Conservation (phyloP, 2,888 invertebrate genomes). For the Sphecodes monilicornis region DNA sequence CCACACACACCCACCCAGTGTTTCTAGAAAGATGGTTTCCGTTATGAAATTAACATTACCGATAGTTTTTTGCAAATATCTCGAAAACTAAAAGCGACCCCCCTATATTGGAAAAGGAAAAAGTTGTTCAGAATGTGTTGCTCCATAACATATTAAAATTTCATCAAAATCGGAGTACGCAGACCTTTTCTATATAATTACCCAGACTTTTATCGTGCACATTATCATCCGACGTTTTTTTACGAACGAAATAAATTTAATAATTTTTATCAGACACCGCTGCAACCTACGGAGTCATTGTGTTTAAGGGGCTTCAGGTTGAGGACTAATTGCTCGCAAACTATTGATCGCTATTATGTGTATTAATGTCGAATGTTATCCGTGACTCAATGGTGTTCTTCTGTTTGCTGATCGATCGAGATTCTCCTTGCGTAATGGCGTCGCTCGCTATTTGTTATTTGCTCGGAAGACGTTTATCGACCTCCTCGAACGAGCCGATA, state of each 20-base stretch:
- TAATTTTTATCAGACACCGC: not conserved
- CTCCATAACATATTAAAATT: too few relatives aligned
- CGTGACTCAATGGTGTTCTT: not conserved
- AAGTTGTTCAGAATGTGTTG: too few relatives aligned
- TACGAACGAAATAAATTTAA: not conserved
- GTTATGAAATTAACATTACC: too few relatives aligned
- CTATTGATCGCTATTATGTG: not conserved
- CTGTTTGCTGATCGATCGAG: slow-evolving; percentile 6
- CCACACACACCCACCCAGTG: too few relatives aligned
- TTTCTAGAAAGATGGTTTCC: too few relatives aligned
- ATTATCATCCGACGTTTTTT: not conserved
- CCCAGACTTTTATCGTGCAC: not conserved
- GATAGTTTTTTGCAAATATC: too few relatives aligned
- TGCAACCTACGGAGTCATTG: not conserved
- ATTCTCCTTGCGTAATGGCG: not conserved
- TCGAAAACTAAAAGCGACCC: too few relatives aligned
- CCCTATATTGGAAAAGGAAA: too few relatives aligned
- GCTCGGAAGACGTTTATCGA: not conserved
- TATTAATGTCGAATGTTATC: not conserved
- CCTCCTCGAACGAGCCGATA: not conserved
- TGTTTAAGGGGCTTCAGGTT: not conserved
- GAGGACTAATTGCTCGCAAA: not conserved
- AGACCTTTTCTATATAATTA: too few relatives aligned
- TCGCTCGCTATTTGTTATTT: not conserved
- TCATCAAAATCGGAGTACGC: too few relatives aligned